phyloP scores from a whole-genome alignment of 1,140 invertebrate genomes.

The Tetraneura akinire region DNA sequence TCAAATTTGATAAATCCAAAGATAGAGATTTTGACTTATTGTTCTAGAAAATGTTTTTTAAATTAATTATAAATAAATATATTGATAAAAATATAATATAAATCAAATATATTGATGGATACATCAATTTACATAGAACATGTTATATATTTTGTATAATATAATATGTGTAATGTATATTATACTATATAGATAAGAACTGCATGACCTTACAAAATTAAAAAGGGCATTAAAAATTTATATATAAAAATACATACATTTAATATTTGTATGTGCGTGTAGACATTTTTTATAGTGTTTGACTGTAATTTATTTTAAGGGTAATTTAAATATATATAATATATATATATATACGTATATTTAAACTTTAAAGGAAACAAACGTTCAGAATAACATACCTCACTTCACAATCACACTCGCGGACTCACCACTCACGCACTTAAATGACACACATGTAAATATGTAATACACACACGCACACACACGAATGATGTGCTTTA shows the following conservation, averaged over 20 bases:
- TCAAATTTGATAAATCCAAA: slow-evolving; percentile 44
- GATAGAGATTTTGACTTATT: slow-evolving; percentile 49
- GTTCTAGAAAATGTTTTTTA: neutral
- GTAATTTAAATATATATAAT: neutral
- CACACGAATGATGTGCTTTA: neutral
- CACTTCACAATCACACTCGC: neutral
- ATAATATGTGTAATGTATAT: no score
- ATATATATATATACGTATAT: no score
- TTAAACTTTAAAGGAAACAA: slow-evolving; percentile 1
- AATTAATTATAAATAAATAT: no score
- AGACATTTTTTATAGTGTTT: neutral
- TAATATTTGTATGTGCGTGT: neutral
- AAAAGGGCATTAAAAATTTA: slow-evolving; percentile 39
- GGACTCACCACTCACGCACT: neutral
- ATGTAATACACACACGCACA: neutral
- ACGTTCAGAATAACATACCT: neutral
- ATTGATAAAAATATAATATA: neutral
- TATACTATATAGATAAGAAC: slow-evolving; percentile 40
- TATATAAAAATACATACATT: neutral
- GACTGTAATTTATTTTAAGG: neutral
- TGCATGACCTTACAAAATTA: slow-evolving; percentile 40
- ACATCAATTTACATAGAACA: no score
- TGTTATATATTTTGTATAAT: no score
- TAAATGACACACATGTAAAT: no score
- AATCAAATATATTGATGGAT: neutral